Base-by-base conservation (phyloP, 2,113 vertebrate species). In the Vidua chalybeata region DNA sequence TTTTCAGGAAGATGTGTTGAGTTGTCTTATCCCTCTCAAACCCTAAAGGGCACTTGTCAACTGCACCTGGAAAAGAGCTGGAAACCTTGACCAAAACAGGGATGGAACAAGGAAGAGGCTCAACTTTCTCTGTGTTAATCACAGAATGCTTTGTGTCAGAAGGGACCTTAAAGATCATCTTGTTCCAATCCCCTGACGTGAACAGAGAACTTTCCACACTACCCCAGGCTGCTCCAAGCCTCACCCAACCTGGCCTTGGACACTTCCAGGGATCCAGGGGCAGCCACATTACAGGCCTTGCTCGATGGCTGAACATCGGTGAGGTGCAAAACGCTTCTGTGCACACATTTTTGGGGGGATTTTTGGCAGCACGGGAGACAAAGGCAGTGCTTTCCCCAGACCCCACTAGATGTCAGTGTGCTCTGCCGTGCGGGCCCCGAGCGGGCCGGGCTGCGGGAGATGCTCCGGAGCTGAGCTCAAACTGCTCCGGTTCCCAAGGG, bases 371-470 rank as follows among this genome's bases (percentile, higher is more conserved):
- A 0, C 33, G 1, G 48, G 17, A 31, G 15, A 24, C 11, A 7
- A 7, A 0, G 5, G 26, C 6, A 7, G 61, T 9, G 66, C 63
- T 97, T 72, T 86, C 35, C 46, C 19, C 35, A 13, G 22, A 19
- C 6, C 74, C 97, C 98, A 94, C 97, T 97, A 97, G 98, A 95
- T 98, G 98, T 66, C 96, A 92, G 97, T 97, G 78, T 84, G 78
- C 91, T 31, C 97, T 96, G 92, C 73, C 56, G 1, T 37, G 16
- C 16, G 33, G 23, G 63, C 39, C 13, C 61, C 61, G 61, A 13
- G 59, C 21, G 46, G 18, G 18, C 28, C 4, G 18, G 13, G 10
- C 11, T 9, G 27, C 1, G 11, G 51, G 37, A 18, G 6, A 4
- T 28, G 56, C 28, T 51, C 52, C 62, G 62, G 62, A 5, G 41